Percentiles rank a stretch among this genome's conserved stretches.
Conservation (phyloP, 2,113 vertebrate species). For the Scomber japonicus region DNA sequence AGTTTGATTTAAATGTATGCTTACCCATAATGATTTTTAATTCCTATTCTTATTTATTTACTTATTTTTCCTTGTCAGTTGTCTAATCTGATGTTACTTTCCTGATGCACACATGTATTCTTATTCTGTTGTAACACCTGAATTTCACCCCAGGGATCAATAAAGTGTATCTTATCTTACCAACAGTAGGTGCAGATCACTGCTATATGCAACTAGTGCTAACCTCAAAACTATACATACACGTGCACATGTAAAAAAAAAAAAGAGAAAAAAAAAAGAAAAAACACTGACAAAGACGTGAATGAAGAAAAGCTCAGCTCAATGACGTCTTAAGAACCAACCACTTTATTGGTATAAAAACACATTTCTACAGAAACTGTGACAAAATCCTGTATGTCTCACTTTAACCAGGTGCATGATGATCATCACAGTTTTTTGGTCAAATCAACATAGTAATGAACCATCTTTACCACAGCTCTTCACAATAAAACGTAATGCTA, state of each 20-base stretch:
- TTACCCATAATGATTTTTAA: too few species aligned
- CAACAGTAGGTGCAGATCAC: too few species aligned
- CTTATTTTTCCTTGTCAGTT: too few species aligned
- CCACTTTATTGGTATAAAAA: constrained; percentile 28
- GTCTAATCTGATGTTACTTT: too few species aligned
- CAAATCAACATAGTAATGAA: constrained; percentile 8
- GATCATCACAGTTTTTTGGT: constrained; percentile 41
- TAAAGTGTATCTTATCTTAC: too few species aligned
- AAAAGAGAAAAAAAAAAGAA: not conserved
- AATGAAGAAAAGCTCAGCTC: not conserved
- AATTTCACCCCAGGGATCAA: too few species aligned
- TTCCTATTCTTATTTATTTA: too few species aligned
- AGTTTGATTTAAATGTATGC: too few species aligned
- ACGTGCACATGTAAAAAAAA: not conserved
- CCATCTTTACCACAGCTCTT: not conserved
- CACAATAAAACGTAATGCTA: not conserved
- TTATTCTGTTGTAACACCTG: too few species aligned
- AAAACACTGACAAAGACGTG: not conserved
- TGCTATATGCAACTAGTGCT: not conserved
- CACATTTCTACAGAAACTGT: not conserved
- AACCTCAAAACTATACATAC: not conserved
- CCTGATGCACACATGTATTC: too few species aligned
- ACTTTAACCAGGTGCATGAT: constrained; percentile 3
- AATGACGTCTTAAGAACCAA: not conserved
- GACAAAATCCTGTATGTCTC: not conserved